These are phyloP conservation scores for Diploscapter pachys DNA, from an alignment of 1,140 invertebrate genomes.

Conservation along the genomic window DNA sequence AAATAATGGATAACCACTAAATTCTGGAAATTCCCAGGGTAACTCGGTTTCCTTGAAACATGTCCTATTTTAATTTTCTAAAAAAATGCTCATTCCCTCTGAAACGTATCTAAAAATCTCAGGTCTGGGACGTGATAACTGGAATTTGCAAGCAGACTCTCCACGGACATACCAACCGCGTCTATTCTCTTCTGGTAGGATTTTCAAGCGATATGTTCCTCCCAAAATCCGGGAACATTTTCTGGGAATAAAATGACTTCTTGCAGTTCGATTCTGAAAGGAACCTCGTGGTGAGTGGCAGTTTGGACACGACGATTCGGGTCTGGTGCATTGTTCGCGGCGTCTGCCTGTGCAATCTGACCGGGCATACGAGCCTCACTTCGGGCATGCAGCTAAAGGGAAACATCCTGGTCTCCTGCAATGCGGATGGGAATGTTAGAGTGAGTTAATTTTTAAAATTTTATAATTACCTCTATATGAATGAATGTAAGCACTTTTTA, in stretches of 20 bases:
- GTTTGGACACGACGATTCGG: slow-evolving; percentile 91
- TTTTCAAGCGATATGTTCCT: slow-evolving; percentile 7
- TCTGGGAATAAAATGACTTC: slow-evolving; percentile 4
- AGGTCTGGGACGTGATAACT: slow-evolving; percentile 89
- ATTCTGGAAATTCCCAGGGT: no score
- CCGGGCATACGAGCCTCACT: slow-evolving; percentile 94
- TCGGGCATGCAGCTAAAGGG: slow-evolving; percentile 94
- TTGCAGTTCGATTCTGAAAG: slow-evolving; percentile 89
- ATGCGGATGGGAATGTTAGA: slow-evolving; percentile 98
- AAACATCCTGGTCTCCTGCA: slow-evolving; percentile 93
- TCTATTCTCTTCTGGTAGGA: slow-evolving; percentile 91
- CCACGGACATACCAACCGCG: slow-evolving; percentile 91
- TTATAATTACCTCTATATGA: no score
- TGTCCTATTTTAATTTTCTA: no score
- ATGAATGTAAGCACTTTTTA: no score
- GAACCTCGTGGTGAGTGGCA: slow-evolving; percentile 80
- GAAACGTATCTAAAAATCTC: slow-evolving; percentile 16
- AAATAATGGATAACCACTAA: no score
- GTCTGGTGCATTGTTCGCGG: slow-evolving; percentile 83
- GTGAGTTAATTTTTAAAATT: slow-evolving; percentile 62
- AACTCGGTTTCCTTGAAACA: no score
- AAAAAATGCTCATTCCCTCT: not conserved
- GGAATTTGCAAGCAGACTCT: slow-evolving; percentile 92
- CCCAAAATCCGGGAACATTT: no score
- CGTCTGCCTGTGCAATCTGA: slow-evolving; percentile 68